phyloP scores from a whole-genome alignment of 2,888 invertebrate species.

The Himalopsyche tibetana region DNA sequence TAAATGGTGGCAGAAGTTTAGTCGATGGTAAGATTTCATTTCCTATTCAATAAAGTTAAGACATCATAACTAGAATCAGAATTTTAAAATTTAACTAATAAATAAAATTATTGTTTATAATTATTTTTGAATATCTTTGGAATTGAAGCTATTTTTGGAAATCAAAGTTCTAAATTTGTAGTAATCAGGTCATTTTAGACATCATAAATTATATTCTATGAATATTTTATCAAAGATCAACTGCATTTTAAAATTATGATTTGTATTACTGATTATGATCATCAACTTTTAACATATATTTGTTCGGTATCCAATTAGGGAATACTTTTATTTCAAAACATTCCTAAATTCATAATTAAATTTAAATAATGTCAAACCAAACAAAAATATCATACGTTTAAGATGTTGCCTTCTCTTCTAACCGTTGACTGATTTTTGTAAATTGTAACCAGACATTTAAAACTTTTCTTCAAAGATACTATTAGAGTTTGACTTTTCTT shows the following conservation, averaged over 20 bases:
- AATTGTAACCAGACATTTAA: slow-evolving; percentile 16
- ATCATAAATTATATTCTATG: not conserved
- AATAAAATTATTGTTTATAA: not conserved
- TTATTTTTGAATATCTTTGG: slow-evolving; percentile 15
- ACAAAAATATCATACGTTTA: slow-evolving; percentile 39
- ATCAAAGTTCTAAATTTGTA: slow-evolving; percentile 26
- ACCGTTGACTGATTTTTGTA: slow-evolving; percentile 57
- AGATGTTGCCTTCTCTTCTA: slow-evolving; percentile 57
- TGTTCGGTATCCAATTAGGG: not conserved
- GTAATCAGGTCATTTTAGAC: slow-evolving; percentile 28
- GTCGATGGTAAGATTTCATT: too few relatives aligned
- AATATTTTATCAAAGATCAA: not conserved
- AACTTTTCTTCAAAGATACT: not conserved
- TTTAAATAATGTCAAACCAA: not conserved
- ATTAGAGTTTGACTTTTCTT: not conserved
- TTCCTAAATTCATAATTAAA: not conserved
- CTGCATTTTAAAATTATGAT: not conserved
- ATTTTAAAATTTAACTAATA: too few relatives aligned
- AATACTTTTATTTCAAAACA: not conserved
- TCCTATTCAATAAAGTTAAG: too few relatives aligned
- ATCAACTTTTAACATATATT: not conserved
- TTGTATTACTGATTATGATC: not conserved
- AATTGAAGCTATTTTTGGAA: slow-evolving; percentile 31
- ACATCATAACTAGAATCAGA: too few relatives aligned
- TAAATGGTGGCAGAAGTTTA: too few relatives aligned